Evolutionary conservation across 2,888 invertebrate genomes (phyloP).

Genomic region (Leptopterna dolabrata): DNA sequence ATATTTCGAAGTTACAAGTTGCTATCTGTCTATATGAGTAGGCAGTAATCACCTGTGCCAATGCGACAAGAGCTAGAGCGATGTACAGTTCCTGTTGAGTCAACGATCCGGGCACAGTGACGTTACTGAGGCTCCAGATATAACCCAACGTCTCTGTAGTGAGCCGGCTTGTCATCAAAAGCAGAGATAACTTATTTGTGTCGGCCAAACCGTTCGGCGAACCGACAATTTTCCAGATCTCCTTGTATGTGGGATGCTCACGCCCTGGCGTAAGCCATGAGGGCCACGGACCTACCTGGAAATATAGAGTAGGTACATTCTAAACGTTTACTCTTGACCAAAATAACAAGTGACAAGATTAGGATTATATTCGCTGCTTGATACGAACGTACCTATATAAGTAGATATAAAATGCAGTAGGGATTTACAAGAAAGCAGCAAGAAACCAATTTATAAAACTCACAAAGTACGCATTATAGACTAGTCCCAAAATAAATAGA

Average conservation of each 20-base stretch:
- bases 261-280: conserved; percentile 67
- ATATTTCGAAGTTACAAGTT: too few species aligned
- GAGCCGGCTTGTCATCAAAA: conserved; percentile 69
- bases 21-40: too few species aligned
- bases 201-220: conserved; percentile 64
- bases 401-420: too few species aligned
- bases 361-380: too few species aligned
- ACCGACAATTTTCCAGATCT: conserved; percentile 68
- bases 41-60: conserved; percentile 67
- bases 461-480: too few species aligned
- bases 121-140: conserved; percentile 69
- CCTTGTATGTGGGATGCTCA: conserved; percentile 67
- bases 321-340: too few species aligned
- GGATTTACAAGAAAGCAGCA: too few species aligned
- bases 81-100: conserved; percentile 69
- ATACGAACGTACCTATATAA: too few species aligned
- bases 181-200: conserved; percentile 63
- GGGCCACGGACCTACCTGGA: conserved; percentile 62
- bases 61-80: conserved; percentile 68
- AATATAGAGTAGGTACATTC: neutral
- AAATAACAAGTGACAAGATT: too few species aligned
- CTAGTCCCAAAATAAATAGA: too few species aligned
- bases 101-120: conserved; percentile 68
- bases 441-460: too few species aligned
- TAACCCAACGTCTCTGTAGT: conserved; percentile 69